Evolutionary conservation across 2,888 invertebrate genomes (phyloP), one percentile per base, ranked within the genome.

Genomic region (Andrena bicolor): DNA sequence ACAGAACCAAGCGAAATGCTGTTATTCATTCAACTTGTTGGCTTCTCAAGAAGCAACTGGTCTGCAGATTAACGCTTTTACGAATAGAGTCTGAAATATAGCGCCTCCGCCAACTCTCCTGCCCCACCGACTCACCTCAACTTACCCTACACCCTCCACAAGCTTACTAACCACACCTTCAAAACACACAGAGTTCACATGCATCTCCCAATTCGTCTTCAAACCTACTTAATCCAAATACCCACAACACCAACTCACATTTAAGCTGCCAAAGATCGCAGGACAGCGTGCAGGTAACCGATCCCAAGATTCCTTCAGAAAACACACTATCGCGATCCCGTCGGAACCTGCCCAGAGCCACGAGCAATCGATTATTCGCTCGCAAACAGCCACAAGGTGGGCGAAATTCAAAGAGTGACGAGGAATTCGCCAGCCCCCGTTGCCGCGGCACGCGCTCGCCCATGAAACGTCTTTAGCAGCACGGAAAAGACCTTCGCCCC

Each of bases 291-390:
- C 28, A 7, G 20, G 61, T 2, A 61, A 20, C 32, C 16, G 16
- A 58, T 16, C 6, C 13, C 16, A 4, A 35, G 56, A 1, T 23
- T 63, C 28, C 16, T n/a, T 10, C 20, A 7, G 32, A 23, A 48
- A 35, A 58, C 7, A 30, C n/a, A 0, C 0, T 26, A 2, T 6
- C 13, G 1, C 23, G 23, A 5, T 10, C 10, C 8, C 41, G 58
- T 58, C 10, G 26, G 28, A 20, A 26, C 6, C 28, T 30, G 8
- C 10, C 30, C 10, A 16, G 23, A 63, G 16, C 49, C 20, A n/a
- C 48, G 13, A 20, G n/a, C 8, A 16, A 71, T 61, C 49, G 63
- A 72, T 53, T 53, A 75, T 23, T 48, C 35, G 13, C 20, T 32
- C 10, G 32, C 13, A 61, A 75, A 70, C 60, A 20, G 7, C 20